Conservation (phyloP, 1,140 invertebrate species). For the Harpegnathos saltator region DNA sequence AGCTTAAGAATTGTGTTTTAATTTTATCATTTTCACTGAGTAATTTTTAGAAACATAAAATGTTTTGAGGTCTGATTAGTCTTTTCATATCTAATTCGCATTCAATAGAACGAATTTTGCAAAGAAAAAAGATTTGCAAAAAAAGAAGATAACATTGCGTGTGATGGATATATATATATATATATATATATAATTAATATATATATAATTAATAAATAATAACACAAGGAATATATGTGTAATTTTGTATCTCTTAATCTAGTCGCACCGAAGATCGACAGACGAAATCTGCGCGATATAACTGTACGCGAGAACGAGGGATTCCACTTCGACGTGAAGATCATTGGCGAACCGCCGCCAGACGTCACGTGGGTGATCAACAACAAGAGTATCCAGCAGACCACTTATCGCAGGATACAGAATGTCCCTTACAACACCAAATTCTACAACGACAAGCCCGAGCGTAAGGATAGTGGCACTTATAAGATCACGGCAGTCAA, state of each 20-base stretch:
- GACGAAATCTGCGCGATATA: conserved; percentile 91
- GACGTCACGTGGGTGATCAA: conserved; percentile 91
- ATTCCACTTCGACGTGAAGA: conserved; percentile 93
- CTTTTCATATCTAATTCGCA: neutral
- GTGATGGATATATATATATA: no score
- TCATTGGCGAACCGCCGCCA: conserved; percentile 94
- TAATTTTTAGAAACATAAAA: conserved; percentile 3
- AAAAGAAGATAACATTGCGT: neutral
- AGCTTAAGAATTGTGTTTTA: neutral
- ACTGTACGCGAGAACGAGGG: conserved; percentile 94
- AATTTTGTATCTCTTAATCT: conserved; percentile 28
- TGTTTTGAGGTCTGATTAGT: neutral
- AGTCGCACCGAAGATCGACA: conserved; percentile 97
- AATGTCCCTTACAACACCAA: conserved; percentile 95
- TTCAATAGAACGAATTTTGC: neutral
- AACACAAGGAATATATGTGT: neutral
- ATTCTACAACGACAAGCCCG: conserved; percentile 93
- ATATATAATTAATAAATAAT: no score
- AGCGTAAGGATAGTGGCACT: conserved; percentile 93
- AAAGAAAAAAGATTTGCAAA: conserved; percentile 5
- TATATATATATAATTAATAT: no score
- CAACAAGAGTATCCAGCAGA: conserved; percentile 87
- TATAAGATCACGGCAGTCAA: conserved; percentile 95
- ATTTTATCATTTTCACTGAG: neutral
- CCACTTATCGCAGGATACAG: conserved; percentile 89